A percentile compares a stretch with the other conserved stretches of the same genome.
These are phyloP conservation scores for Lasiurus borealis DNA, from an alignment of 2,113 vertebrate genomes.

Conservation along the genomic window DNA sequence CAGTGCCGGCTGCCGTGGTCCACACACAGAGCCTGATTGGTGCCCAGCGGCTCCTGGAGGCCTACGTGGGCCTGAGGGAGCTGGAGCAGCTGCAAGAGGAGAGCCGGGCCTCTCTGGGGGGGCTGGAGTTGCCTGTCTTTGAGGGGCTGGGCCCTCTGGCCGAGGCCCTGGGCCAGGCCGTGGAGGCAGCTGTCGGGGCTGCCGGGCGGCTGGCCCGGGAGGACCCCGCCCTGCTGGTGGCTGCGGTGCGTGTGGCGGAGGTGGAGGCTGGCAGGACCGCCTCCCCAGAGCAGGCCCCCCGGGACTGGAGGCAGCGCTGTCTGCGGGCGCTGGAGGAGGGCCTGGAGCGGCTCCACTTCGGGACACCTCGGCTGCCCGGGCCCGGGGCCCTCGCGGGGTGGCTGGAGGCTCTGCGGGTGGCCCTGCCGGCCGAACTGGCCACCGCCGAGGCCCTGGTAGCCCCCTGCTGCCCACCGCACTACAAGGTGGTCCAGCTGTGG, in stretches of 20 bases:
- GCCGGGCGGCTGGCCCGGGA: slow-evolving; percentile 87
- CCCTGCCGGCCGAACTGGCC: slow-evolving; percentile 90
- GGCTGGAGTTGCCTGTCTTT: slow-evolving; percentile 85
- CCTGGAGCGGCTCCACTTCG: slow-evolving; percentile 81
- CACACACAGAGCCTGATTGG: slow-evolving; percentile 92
- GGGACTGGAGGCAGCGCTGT: slow-evolving; percentile 93
- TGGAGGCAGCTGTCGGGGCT: slow-evolving; percentile 89
- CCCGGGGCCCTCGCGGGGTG: slow-evolving; percentile 90
- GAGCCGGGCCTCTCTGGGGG: slow-evolving; percentile 89
- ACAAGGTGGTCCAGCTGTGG: slow-evolving; percentile 91
- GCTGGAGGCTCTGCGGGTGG: slow-evolving; percentile 91
- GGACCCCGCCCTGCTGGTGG: slow-evolving; percentile 94
- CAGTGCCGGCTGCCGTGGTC: slow-evolving; percentile 91
- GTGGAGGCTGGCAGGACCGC: slow-evolving; percentile 92
- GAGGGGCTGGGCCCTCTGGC: slow-evolving; percentile 91
- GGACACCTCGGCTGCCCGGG: slow-evolving; percentile 30
- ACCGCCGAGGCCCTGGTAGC: slow-evolving; percentile 93
- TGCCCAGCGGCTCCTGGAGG: slow-evolving; percentile 91
- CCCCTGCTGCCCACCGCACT: slow-evolving; percentile 94
- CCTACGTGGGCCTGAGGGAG: slow-evolving; percentile 93
- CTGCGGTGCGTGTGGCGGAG: slow-evolving; percentile 95
- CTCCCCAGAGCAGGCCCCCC: slow-evolving; percentile 90
- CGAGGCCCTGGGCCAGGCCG: slow-evolving; percentile 90
- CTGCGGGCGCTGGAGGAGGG: slow-evolving; percentile 91
- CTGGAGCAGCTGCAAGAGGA: slow-evolving; percentile 93